A percentile compares a stretch with the other conserved stretches of the same genome.
These are phyloP conservation scores for Diadumene lineata DNA, from an alignment of 92 coral and sea anemone species.

Conservation along the genomic window DNA sequence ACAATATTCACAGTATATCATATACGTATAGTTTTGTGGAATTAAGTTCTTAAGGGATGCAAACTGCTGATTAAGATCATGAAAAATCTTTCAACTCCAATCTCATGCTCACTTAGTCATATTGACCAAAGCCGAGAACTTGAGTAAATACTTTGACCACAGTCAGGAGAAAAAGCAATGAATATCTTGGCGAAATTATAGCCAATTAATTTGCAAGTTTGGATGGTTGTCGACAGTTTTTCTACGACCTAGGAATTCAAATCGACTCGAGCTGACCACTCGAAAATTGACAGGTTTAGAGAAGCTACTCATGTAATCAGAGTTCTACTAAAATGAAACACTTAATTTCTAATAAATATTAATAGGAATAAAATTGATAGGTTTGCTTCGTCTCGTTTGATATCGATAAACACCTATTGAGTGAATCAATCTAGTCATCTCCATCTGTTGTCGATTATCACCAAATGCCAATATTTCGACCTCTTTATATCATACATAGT, in stretches of 20 bases:
- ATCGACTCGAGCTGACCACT: background rate
- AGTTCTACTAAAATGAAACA: background rate
- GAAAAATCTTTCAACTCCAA: background rate
- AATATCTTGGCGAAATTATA: background rate
- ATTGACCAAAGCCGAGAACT: conserved; percentile 22
- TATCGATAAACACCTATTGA: background rate
- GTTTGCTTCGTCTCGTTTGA: background rate
- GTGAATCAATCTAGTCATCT: background rate
- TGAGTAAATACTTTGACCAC: conserved; percentile 1
- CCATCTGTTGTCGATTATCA: background rate
- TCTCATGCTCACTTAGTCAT: conserved; percentile 2
- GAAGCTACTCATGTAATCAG: background rate
- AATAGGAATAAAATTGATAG: background rate
- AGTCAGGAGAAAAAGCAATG: background rate
- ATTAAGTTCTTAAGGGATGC: background rate
- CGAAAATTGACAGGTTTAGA: background rate
- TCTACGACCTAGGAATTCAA: background rate
- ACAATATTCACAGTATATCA: background rate
- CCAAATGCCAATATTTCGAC: background rate
- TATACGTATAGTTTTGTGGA: background rate
- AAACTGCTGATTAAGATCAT: background rate
- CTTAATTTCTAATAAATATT: background rate
- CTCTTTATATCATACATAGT: background rate
- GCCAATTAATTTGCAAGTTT: conserved; percentile 9
- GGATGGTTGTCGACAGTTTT: background rate